Evolutionary conservation across 2,888 invertebrate species (phyloP), one percentile per base, ranked within the genome.

Genomic region (Tetropium fuscum): DNA sequence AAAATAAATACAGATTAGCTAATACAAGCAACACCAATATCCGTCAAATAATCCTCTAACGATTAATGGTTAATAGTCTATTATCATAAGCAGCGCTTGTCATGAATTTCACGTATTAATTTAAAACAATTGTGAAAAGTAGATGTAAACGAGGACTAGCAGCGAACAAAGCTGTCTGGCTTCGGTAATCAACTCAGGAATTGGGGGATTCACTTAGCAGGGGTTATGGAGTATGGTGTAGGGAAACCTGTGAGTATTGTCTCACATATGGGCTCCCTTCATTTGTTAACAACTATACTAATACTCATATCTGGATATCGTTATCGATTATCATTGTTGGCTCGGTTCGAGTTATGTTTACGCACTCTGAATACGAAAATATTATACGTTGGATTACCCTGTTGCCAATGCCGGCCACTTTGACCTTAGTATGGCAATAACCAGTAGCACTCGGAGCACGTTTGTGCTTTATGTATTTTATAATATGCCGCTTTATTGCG

Each of bases 161-260:
- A 56, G 53, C 58, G 71, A 72, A 73, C 70, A 78, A 78, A 76
- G 78, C 77, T 72, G 78, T 77, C 79, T 78, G 78, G 79, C 78
- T 78, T 78, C 78, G 74, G 77, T 79, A 80, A 80, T 79, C 80
- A 80, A 80, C 79, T 77, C 77, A 73, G 76, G 77, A 77, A 78
- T 78, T 77, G 75, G 74, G 77, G 79, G 78, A 79, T 79, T 79
- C 79, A 79, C 77, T 79, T 78, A 76, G 75, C 73, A 75, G 74
- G 77, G 77, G 78, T 74, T 74, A 71, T 60, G 38, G 38, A 64
- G 60, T 54, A 55, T 48, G 54, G 56, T 49, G 44, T 48, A 68
- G 69, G 68, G 70, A 68, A 70, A 66, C 64, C 67, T 63, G 64
- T 56, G 58, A 62, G 64, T 65, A 69, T 76, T 76, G 77, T 75